Evolutionary conservation across 2,888 invertebrate species (phyloP).

Genomic region (Scaeva pyrastri): DNA sequence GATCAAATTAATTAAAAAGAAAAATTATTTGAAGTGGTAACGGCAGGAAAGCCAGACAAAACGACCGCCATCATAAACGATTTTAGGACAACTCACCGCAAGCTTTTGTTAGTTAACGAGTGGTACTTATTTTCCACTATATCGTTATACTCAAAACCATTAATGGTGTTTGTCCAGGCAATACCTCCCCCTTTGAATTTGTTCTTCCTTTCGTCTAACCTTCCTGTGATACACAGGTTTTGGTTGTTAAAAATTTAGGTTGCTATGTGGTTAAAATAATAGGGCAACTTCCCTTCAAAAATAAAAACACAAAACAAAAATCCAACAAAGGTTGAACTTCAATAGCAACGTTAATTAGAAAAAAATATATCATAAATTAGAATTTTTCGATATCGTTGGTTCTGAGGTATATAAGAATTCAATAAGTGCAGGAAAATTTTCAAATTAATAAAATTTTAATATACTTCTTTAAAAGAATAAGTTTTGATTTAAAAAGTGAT

Average conservation of each 20-base stretch:
- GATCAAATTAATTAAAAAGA: constrained; percentile 27
- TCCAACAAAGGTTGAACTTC: too few relatives aligned
- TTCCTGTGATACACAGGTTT: not conserved
- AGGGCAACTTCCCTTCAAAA: not conserved
- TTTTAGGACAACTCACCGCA: constrained; percentile 27
- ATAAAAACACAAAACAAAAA: not conserved
- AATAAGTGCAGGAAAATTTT: too few relatives aligned
- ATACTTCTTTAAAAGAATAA: too few relatives aligned
- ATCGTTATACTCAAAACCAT: not conserved
- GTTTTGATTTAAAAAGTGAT: too few relatives aligned
- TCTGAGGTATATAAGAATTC: too few relatives aligned
- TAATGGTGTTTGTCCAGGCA: not conserved
- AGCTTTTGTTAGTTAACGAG: not conserved
- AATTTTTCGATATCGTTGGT: too few relatives aligned
- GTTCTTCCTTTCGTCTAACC: not conserved
- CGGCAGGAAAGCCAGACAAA: constrained; percentile 1
- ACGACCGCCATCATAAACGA: constrained; percentile 5
- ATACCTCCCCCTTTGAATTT: not conserved
- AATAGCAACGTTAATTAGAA: too few relatives aligned
- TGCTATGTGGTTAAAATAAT: constrained; percentile 10
- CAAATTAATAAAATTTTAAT: too few relatives aligned
- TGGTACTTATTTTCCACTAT: not conserved
- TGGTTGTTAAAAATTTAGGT: not conserved
- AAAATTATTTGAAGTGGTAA: constrained; percentile 12
- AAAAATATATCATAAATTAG: too few relatives aligned